Conservation (phyloP, 2,888 invertebrate genomes). For the Ashinkailepas kermadecensis region DNA sequence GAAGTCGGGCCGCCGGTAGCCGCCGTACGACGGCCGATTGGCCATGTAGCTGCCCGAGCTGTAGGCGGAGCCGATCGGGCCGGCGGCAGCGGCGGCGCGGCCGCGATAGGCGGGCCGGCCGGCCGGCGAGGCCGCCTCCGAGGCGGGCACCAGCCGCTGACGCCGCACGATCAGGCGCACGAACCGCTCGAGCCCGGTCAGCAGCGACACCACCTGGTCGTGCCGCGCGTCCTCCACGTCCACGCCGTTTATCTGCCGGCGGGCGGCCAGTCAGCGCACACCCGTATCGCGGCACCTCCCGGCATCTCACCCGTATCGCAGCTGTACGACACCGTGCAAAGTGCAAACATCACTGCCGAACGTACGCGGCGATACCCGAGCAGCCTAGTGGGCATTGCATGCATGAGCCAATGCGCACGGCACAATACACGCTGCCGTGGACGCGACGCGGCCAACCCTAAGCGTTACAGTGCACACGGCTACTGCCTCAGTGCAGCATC, state of each 20-base stretch:
- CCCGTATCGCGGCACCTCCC: not conserved
- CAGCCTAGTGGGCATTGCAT: too few relatives aligned
- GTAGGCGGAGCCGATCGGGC: slow-evolving; percentile 39
- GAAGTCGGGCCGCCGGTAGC: slow-evolving; percentile 54
- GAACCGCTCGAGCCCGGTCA: slow-evolving; percentile 85
- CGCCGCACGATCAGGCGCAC: slow-evolving; percentile 83
- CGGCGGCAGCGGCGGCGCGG: slow-evolving; percentile 4
- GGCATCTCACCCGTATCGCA: too few relatives aligned
- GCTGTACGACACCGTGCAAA: too few relatives aligned
- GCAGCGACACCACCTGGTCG: slow-evolving; percentile 83
- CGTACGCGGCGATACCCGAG: too few relatives aligned
- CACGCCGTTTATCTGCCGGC: slow-evolving; percentile 89
- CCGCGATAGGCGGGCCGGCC: slow-evolving; percentile 53
- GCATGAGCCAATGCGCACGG: too few relatives aligned
- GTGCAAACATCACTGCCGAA: too few relatives aligned
- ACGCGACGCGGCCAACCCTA: too few relatives aligned
- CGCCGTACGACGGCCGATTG: slow-evolving; percentile 56
- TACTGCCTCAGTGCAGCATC: too few relatives aligned
- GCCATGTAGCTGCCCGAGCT: slow-evolving; percentile 64
- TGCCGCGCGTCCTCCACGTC: slow-evolving; percentile 86
- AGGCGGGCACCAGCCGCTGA: slow-evolving; percentile 49
- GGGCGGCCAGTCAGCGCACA: slow-evolving; percentile 54
- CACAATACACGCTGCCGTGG: too few relatives aligned
- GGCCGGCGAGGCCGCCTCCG: slow-evolving; percentile 52
- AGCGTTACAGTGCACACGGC: too few relatives aligned